A percentile compares a stretch with the other conserved stretches of the same genome.
These are phyloP conservation scores for Laticauda laticaudata DNA, from an alignment of 2,113 vertebrate species.

Conservation along the genomic window DNA sequence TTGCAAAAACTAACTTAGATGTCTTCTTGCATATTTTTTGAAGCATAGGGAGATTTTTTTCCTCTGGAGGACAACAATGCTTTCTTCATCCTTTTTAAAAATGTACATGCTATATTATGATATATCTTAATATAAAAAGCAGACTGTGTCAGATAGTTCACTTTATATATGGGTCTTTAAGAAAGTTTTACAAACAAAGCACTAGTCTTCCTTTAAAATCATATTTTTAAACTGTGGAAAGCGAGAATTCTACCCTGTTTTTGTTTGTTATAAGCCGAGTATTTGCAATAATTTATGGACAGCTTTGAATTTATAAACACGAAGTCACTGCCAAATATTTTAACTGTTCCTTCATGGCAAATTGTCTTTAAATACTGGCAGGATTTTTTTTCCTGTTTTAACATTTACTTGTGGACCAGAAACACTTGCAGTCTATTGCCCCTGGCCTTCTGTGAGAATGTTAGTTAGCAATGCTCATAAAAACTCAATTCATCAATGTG, in stretches of 20 bases:
- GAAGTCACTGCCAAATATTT: slow-evolving; percentile 74
- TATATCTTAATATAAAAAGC: slow-evolving; percentile 22
- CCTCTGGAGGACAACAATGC: not conserved
- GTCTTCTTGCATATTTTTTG: not conserved
- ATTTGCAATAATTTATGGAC: slow-evolving; percentile 74
- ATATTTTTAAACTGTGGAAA: slow-evolving; percentile 39
- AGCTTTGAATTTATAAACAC: slow-evolving; percentile 76
- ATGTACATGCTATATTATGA: not conserved
- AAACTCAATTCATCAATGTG: slow-evolving; percentile 99
- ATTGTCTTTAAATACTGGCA: slow-evolving; percentile 76
- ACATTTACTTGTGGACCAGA: slow-evolving; percentile 88
- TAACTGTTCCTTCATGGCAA: slow-evolving; percentile 73
- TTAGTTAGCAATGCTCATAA: slow-evolving; percentile 98
- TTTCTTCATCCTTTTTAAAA: not conserved
- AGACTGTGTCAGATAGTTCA: slow-evolving; percentile 49
- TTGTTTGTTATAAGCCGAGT: slow-evolving; percentile 69
- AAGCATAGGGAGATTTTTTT: rapidly evolving
- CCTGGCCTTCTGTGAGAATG: slow-evolving; percentile 89
- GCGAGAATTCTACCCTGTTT: slow-evolving; percentile 59
- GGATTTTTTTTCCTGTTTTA: slow-evolving; percentile 75
- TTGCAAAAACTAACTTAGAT: not conserved
- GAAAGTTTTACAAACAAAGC: slow-evolving; percentile 45
- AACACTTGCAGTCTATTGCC: slow-evolving; percentile 86
- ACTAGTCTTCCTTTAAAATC: slow-evolving; percentile 64
- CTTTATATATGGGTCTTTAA: slow-evolving; percentile 6